Evolutionary conservation across 2,113 vertebrate genomes (phyloP), one percentile per base, ranked within the genome.

Genomic region (Leptosomus discolor): DNA sequence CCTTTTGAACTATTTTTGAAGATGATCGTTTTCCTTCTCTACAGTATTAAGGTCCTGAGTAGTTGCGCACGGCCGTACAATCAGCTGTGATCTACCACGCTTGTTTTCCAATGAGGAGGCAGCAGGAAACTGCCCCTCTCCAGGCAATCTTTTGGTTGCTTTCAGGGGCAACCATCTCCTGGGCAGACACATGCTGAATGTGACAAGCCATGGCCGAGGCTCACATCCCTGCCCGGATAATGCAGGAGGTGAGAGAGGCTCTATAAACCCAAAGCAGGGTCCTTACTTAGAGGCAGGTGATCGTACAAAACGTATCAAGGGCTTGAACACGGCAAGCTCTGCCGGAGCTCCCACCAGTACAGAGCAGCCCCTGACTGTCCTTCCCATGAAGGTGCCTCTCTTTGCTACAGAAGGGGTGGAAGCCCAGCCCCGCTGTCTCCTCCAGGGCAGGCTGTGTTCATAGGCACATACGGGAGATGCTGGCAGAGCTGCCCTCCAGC

Each of bases 291-390:
- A 63, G 60, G n/a, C 50, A 74, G 50, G 36, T 2, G 5, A 39
- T 5, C 34, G 54, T 1, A 37, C 32, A 58, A 34, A 37, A 50
- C 24, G 9, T 7, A 41, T 1, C 5, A 4, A 58, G 24, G 45
- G n/a, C 2, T 16, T 12, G 58, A 45, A 41, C 13, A 20, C 0
- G 0, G 41, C 8, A 26, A 85, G n/a, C n/a, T 69, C 41, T 69
- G 50, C 46, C 48, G 5, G 37, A 81, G 56, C 61, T 65, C 41
- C 57, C 63, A 54, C 20, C 27, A 34, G 76, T 6, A 48, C 36
- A 45, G 32, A 51, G 45, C 71, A 86, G 29, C 5, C 14, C 58
- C 76, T 19, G 63, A 22, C n/a, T 18, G 23, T 27, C 36, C 45
- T 60, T 39, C 34, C 39, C 14, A 9, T 2, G 8, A 61, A 46